These are phyloP conservation scores for Aptenodytes forsteri DNA, from an alignment of 2,113 vertebrate species.

Conservation along the genomic window DNA sequence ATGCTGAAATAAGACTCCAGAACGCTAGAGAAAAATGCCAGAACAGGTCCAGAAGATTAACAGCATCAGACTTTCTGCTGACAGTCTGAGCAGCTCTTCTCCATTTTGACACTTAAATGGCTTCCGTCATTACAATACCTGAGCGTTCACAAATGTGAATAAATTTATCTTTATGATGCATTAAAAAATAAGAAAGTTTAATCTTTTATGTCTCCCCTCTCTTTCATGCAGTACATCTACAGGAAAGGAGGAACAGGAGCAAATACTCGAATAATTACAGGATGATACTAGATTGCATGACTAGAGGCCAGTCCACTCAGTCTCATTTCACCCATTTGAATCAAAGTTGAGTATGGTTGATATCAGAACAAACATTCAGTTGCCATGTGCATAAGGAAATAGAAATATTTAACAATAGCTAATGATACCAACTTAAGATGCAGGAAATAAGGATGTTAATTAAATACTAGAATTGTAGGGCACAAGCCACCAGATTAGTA, in stretches of 20 bases:
- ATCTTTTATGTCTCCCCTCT: not conserved
- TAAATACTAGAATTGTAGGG: not conserved
- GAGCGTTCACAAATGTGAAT: not conserved
- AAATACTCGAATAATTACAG: not conserved
- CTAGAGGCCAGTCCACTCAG: not conserved
- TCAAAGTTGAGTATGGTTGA: not conserved
- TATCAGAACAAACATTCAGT: not conserved
- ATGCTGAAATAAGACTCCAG: not conserved
- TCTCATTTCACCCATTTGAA: not conserved
- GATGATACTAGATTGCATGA: not conserved
- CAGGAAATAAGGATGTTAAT: not conserved
- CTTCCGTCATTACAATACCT: not conserved
- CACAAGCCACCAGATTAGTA: not conserved
- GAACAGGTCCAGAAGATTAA: not conserved
- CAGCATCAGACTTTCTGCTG: not conserved
- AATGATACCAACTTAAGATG: not conserved
- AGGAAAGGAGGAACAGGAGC: not conserved
- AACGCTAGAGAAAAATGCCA: not conserved
- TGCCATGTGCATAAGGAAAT: not conserved
- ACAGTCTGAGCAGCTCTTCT: not conserved
- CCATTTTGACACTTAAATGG: not conserved
- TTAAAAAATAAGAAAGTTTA: not conserved
- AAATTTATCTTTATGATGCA: not conserved
- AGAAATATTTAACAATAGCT: not conserved
- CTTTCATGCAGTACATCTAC: not conserved